phyloP scores from a whole-genome alignment of 2,888 invertebrate genomes.

The Andrena haemorrhoa region DNA sequence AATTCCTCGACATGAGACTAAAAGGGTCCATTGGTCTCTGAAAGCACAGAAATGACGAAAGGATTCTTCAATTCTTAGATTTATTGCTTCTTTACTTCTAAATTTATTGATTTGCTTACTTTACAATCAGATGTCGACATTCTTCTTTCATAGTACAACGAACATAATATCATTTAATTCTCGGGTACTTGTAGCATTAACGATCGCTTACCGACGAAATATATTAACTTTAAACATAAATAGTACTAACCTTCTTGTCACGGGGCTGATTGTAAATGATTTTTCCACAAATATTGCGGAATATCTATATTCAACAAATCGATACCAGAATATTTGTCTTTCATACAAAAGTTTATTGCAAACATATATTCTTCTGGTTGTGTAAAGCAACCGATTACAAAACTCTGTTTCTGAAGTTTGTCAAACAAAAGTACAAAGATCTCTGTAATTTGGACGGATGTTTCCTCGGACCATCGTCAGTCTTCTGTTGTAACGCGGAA shows the following conservation, averaged over 20 bases:
- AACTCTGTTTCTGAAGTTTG: slow-evolving; percentile 23
- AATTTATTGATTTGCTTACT: slow-evolving; percentile 3
- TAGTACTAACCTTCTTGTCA: background rate
- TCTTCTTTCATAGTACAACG: background rate
- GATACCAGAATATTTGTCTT: slow-evolving; percentile 13
- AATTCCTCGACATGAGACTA: background rate
- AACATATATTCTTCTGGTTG: slow-evolving; percentile 23
- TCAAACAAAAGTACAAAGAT: slow-evolving; percentile 28
- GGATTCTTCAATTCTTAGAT: background rate
- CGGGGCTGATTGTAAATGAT: background rate
- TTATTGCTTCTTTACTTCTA: background rate
- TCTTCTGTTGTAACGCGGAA: slow-evolving; percentile 72
- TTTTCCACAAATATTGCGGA: background rate
- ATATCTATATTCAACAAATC: slow-evolving; percentile 16
- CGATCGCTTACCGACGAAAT: background rate
- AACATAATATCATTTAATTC: background rate
- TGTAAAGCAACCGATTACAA: slow-evolving; percentile 56
- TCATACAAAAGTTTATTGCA: slow-evolving; percentile 40
- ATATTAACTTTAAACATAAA: slow-evolving; percentile 2
- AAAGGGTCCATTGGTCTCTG: background rate
- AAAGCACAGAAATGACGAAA: background rate
- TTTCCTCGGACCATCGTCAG: slow-evolving; percentile 76
- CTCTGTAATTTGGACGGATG: slow-evolving; percentile 76
- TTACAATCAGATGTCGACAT: background rate
- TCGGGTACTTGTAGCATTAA: background rate